Percentiles rank a stretch among this genome's conserved stretches.
These are phyloP conservation scores for Fabriciana adippe DNA, from an alignment of 2,888 invertebrate genomes.

Conservation along the genomic window DNA sequence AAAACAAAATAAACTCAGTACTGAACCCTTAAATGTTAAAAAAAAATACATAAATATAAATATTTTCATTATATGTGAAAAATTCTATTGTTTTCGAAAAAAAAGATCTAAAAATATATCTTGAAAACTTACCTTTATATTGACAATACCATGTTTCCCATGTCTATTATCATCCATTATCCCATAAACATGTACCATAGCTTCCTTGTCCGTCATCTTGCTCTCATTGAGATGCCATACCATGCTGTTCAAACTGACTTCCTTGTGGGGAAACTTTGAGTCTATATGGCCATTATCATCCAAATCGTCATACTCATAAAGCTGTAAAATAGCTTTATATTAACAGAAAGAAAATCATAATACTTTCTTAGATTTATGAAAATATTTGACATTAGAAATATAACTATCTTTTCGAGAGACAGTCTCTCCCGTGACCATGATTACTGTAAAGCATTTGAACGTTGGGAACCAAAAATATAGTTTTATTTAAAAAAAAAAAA, in stretches of 20 bases:
- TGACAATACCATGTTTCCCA: constrained; percentile 45
- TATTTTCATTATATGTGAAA: neutral
- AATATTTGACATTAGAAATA: neutral
- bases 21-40: too few species aligned
- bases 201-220: constrained; percentile 59
- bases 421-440: too few species aligned
- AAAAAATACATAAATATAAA: too few species aligned
- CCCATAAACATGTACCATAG: constrained; percentile 56
- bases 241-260: constrained; percentile 47
- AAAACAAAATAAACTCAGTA: too few species aligned
- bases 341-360: too few species aligned
- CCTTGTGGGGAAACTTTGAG: constrained; percentile 55
- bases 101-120: neutral
- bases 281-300: constrained; percentile 72
- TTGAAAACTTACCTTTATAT: constrained; percentile 53
- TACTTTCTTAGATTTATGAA: too few species aligned
- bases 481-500: too few species aligned
- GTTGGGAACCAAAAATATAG: too few species aligned
- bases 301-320: constrained; percentile 83
- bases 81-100: neutral
- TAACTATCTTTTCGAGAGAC: too few species aligned
- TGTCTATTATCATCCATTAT: constrained; percentile 39
- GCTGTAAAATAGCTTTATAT: constrained; percentile 52
- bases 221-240: constrained; percentile 56
- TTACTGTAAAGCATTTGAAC: neutral